A percentile compares a stretch with the other conserved stretches of the same genome.
Evolutionary conservation across 2,888 invertebrate genomes (phyloP).

Genomic region (Eilema caniola): DNA sequence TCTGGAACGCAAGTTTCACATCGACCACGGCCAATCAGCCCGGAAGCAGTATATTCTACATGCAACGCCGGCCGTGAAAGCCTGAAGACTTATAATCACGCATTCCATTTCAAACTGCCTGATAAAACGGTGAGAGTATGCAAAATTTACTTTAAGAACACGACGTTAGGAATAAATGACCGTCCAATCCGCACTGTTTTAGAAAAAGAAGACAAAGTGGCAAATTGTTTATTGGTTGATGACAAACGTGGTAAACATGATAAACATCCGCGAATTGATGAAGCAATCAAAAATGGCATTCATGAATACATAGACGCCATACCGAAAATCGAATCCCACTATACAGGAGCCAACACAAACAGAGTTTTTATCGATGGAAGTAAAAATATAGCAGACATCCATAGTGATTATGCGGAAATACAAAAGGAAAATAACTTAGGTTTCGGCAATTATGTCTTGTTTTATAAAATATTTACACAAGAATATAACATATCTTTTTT

Average conservation of each 20-base stretch:
- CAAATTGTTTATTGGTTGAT: background rate
- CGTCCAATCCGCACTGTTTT: background rate
- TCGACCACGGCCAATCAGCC: too few relatives aligned
- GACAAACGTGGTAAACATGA: background rate
- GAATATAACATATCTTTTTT: constrained; percentile 8
- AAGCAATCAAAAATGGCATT: too few relatives aligned
- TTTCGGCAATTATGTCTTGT: background rate
- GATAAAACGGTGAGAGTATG: constrained; percentile 28
- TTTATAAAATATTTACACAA: constrained; percentile 8
- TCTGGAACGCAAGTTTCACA: too few relatives aligned
- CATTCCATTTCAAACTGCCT: constrained; percentile 15
- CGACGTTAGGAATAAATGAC: background rate
- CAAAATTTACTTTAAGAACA: constrained; percentile 36
- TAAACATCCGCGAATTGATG: too few relatives aligned
- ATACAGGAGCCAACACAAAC: background rate
- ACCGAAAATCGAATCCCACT: constrained; percentile 10
- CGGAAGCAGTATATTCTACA: too few relatives aligned
- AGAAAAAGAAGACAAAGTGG: background rate
- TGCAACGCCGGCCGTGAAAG: too few relatives aligned
- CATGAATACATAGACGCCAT: background rate
- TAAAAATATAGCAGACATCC: background rate
- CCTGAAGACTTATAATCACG: too few relatives aligned
- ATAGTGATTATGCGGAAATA: constrained; percentile 5
- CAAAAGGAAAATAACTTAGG: background rate
- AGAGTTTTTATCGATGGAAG: background rate